These are phyloP conservation scores for Crotalus helleri DNA, from an alignment of 2,113 vertebrate species.

Conservation along the genomic window DNA sequence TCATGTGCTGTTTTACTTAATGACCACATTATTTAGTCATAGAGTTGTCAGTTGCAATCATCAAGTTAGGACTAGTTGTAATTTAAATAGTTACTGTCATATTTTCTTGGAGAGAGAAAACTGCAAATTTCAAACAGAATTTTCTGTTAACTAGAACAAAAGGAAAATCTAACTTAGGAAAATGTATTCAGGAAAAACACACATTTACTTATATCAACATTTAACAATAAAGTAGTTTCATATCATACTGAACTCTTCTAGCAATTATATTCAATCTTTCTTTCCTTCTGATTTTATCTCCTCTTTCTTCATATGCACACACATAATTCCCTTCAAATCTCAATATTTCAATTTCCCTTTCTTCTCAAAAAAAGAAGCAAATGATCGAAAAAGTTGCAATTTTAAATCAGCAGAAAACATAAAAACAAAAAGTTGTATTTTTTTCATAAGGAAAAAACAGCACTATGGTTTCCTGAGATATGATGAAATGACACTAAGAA, in stretches of 20 bases:
- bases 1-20: not conserved
- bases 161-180: not conserved
- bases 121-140: not conserved
- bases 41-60: not conserved
- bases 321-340: not conserved
- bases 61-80: not conserved
- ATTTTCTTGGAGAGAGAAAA: not conserved
- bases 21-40: not conserved
- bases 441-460: not conserved
- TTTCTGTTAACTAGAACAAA: not conserved
- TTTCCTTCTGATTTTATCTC: not conserved
- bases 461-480: not conserved
- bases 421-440: not conserved
- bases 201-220: not conserved
- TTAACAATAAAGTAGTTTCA: not conserved
- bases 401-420: not conserved
- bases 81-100: not conserved
- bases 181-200: not conserved
- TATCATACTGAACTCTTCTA: not conserved
- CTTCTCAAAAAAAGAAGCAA: not conserved
- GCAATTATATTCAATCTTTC: not conserved
- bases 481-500: not conserved
- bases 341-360: not conserved
- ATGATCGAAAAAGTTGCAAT: not conserved
- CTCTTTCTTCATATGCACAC: not conserved